Evolutionary conservation across 2,888 invertebrate genomes (phyloP).

Genomic region (Phalera bucephala): DNA sequence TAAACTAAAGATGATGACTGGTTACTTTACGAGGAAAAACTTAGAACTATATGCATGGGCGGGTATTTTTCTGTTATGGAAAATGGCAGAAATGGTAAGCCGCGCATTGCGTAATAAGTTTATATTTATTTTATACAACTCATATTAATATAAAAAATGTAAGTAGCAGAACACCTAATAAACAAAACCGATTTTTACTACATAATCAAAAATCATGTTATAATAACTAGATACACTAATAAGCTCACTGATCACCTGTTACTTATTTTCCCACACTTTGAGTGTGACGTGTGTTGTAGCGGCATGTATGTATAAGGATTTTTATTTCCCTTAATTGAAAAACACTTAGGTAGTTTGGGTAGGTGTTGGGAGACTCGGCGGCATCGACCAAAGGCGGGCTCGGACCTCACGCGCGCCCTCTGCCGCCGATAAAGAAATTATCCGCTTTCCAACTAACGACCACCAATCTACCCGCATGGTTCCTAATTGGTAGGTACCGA

Average conservation of each 20-base stretch:
- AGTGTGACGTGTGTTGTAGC: slow-evolving; percentile 20
- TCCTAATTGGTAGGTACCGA: slow-evolving; percentile 54
- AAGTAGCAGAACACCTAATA: too few species aligned
- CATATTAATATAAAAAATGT: too few species aligned
- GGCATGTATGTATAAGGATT: slow-evolving; percentile 24
- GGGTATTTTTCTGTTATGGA: slow-evolving; percentile 18
- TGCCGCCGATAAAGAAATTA: slow-evolving; percentile 68
- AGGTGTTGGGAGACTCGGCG: slow-evolving; percentile 39
- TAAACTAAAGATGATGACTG: slow-evolving; percentile 57
- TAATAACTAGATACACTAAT: too few species aligned
- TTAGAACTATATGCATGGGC: slow-evolving; percentile 8
- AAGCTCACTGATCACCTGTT: slow-evolving; percentile 8
- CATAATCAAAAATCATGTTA: too few species aligned
- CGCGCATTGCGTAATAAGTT: not conserved
- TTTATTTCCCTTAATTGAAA: slow-evolving; percentile 39
- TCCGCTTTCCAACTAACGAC: slow-evolving; percentile 64
- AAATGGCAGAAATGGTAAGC: slow-evolving; percentile 2
- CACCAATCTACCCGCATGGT: slow-evolving; percentile 40
- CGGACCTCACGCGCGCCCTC: slow-evolving; percentile 65
- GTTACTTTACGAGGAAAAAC: slow-evolving; percentile 40
- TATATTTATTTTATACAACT: too few species aligned
- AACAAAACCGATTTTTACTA: too few species aligned
- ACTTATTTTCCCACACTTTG: slow-evolving; percentile 15
- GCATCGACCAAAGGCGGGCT: slow-evolving; percentile 42
- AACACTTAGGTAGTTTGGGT: slow-evolving; percentile 34